Conservation (phyloP, 1,140 invertebrate genomes). For the Drosophila tsacasi region DNA sequence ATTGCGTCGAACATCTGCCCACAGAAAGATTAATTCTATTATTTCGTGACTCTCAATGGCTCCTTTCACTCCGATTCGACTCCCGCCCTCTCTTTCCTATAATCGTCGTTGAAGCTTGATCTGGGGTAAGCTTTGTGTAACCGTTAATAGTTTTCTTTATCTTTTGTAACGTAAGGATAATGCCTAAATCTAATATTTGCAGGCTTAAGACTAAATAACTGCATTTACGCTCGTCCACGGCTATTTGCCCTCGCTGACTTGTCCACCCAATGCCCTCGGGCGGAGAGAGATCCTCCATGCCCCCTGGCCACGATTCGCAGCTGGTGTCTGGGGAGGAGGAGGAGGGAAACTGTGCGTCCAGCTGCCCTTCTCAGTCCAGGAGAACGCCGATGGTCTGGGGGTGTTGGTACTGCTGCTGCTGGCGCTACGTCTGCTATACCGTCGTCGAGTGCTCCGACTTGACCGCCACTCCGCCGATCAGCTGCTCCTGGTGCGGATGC, state of each 20-base stretch:
- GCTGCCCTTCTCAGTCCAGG: slow-evolving; percentile 42
- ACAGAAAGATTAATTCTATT: slow-evolving; percentile 25
- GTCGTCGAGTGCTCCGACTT: slow-evolving; percentile 78
- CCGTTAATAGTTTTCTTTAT: slow-evolving; percentile 44
- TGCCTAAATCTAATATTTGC: slow-evolving; percentile 75
- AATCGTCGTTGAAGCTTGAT: slow-evolving; percentile 42
- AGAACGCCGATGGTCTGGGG: slow-evolving; percentile 41
- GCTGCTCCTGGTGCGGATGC: slow-evolving; percentile 57
- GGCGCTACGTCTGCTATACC: slow-evolving; percentile 67
- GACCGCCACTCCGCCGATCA: slow-evolving; percentile 53
- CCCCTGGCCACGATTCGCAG: slow-evolving; percentile 4
- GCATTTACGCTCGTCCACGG: slow-evolving; percentile 70
- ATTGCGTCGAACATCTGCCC: slow-evolving; percentile 1
- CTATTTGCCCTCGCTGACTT: slow-evolving; percentile 4
- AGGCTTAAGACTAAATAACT: slow-evolving; percentile 83
- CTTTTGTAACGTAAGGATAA: slow-evolving; percentile 48
- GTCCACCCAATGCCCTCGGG: background rate
- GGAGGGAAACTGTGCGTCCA: slow-evolving; percentile 2
- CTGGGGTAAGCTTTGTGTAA: slow-evolving; percentile 50
- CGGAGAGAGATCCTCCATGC: background rate
- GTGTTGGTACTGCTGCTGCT: slow-evolving; percentile 37
- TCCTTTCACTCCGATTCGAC: slow-evolving; percentile 2
- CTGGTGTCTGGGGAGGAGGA: background rate
- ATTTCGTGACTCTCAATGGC: slow-evolving; percentile 24
- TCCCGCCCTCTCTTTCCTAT: slow-evolving; percentile 22